Evolutionary conservation across 2,888 invertebrate genomes (phyloP).

Genomic region (Yponomeuta sedellus): DNA sequence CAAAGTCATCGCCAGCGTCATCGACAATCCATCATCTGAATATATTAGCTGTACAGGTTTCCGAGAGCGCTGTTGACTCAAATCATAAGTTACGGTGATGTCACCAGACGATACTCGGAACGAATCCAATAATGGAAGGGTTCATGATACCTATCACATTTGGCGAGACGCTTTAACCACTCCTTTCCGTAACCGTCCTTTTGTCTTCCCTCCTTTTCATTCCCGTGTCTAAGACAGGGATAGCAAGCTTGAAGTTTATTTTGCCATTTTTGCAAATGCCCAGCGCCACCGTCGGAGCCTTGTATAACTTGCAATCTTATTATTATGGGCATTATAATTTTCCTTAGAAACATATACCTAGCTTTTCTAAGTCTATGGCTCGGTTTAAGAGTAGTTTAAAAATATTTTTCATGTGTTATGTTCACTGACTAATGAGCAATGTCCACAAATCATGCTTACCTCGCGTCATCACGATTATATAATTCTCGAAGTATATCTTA

Average conservation of each 20-base stretch:
- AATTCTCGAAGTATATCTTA: background rate
- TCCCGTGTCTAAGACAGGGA: slow-evolving; percentile 36
- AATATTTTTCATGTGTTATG: background rate
- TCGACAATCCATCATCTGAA: slow-evolving; percentile 40
- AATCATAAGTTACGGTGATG: slow-evolving; percentile 70
- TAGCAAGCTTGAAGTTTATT: slow-evolving; percentile 29
- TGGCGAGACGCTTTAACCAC: slow-evolving; percentile 50
- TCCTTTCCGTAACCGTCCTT: slow-evolving; percentile 53
- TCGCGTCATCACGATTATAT: background rate
- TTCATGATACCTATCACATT: slow-evolving; percentile 49
- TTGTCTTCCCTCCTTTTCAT: slow-evolving; percentile 51
- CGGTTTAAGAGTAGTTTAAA: slow-evolving; percentile 1
- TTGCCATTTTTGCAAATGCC: slow-evolving; percentile 27
- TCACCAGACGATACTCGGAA: slow-evolving; percentile 50
- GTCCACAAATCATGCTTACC: background rate
- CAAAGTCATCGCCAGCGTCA: slow-evolving; percentile 25
- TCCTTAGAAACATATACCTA: slow-evolving; percentile 3
- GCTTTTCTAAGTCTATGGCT: background rate
- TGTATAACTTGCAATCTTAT: slow-evolving; percentile 11
- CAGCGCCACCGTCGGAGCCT: slow-evolving; percentile 21
- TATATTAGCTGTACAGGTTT: slow-evolving; percentile 39
- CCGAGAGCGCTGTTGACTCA: slow-evolving; percentile 50
- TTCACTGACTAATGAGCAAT: background rate
- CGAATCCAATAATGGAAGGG: slow-evolving; percentile 41
- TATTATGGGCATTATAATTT: background rate